Conservation (phyloP, 2,797 vertebrate species). For the Nasua narica region DNA sequence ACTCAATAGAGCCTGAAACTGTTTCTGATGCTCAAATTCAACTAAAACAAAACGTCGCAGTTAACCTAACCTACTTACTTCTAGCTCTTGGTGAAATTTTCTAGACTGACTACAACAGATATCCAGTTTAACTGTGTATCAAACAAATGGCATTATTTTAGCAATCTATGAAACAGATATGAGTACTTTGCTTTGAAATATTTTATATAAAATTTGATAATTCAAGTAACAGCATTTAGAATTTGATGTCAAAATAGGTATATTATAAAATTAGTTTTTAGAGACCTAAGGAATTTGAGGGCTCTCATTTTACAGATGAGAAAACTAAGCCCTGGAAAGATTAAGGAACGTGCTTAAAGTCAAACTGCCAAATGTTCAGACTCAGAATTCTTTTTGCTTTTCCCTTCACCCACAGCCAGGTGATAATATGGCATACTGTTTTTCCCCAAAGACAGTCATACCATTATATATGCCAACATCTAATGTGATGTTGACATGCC, state of each 20-base stretch:
- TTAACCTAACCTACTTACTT: background rate
- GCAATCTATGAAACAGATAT: background rate
- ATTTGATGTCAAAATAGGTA: constrained; percentile 12
- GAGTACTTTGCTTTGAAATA: background rate
- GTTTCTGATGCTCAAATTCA: background rate
- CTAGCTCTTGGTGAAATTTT: constrained; percentile 11
- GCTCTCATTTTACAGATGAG: background rate
- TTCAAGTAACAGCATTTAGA: background rate
- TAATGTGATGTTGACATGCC: background rate
- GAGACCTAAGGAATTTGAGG: background rate
- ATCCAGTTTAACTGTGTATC: background rate
- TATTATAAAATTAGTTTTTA: constrained; percentile 36
- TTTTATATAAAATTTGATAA: background rate
- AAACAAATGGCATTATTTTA: background rate
- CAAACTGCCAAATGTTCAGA: background rate
- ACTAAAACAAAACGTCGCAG: background rate
- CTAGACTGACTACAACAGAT: background rate
- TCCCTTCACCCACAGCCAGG: background rate
- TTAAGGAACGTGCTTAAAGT: background rate
- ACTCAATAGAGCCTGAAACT: background rate
- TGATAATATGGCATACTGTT: background rate
- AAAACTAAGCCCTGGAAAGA: background rate
- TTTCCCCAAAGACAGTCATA: background rate
- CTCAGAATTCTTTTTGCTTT: background rate
- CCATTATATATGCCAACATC: background rate